Base-by-base conservation (phyloP, 2,888 invertebrate species). In the Gisinianus flammeolus region DNA sequence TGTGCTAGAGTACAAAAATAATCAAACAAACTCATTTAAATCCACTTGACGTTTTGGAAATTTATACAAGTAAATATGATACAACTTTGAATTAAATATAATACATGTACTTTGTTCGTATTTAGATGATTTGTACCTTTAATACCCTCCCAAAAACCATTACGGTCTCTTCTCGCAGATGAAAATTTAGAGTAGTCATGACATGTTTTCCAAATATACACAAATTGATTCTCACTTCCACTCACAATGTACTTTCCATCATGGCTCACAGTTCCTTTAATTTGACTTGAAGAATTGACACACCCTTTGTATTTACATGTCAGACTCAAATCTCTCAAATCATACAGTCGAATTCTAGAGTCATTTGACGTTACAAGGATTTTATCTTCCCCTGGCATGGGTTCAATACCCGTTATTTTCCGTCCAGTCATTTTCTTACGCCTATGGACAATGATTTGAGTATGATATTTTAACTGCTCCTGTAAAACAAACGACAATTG, bases 181-280 rank as follows among this genome's bases (percentile, higher is more conserved):
- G 95, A 93, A 86, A 97, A 95, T 88, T 97, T 97, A 1, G 96
- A 93, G 87, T 96, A 96, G 86, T 97, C 97, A 85, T 98, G 96
- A 87, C 94, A 93, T 0, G 98, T 98, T 88, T 96, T 95, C 99
- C 99, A 99, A 76, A 98, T 93, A 86, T 98, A 99, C 84, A 98
- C 94, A 87, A 96, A 97, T 86, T 96, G 94, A 88, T 99, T 98
- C 86, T 98, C 98, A 0, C 97, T 97, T 0, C 98, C 99, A 86
- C 97, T 96, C 0, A 98, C 93, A 68, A 99, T 96, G 87, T 97
- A 98, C 86, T 96, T 96, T 0, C 98, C 98, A 86, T 98, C 97
- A 85, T 97, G 97, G 83, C 97, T 97, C 86, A 81, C 77, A 64
- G 81, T 96, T 0, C 97, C 98, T 85, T 97, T 96, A 75, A 99